Evolutionary conservation across 2,888 invertebrate genomes (phyloP).

Genomic region (Pegoplata infirma): DNA sequence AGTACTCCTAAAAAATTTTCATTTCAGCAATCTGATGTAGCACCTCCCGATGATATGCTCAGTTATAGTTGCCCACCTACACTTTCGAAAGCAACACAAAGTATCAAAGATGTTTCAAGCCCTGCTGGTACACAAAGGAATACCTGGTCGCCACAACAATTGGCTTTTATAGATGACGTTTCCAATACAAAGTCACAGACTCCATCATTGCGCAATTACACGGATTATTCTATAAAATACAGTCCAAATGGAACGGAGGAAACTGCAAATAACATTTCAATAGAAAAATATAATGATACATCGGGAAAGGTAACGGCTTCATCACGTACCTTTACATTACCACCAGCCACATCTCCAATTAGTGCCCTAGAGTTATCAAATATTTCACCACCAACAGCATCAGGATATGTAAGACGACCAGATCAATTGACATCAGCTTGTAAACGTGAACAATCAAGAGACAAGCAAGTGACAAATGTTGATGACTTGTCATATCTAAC

Average conservation of each 20-base stretch:
- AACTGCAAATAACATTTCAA: constrained; percentile 56
- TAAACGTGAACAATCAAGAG: too few species aligned
- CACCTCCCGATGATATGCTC: too few species aligned
- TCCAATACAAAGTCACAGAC: not conserved
- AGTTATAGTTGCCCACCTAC: too few species aligned
- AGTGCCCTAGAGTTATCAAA: not conserved
- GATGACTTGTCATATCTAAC: too few species aligned
- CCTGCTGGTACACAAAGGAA: not conserved
- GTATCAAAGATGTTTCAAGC: not conserved
- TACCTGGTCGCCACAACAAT: constrained; percentile 15
- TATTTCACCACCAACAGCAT: not conserved
- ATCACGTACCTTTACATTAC: constrained; percentile 55
- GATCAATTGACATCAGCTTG: not conserved
- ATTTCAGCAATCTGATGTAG: too few species aligned
- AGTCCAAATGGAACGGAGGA: constrained; percentile 47
- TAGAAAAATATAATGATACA: constrained; percentile 48
- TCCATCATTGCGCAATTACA: constrained; percentile 61
- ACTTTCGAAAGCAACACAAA: too few species aligned
- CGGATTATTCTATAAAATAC: constrained; percentile 59
- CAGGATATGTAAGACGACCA: not conserved
- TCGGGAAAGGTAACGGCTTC: constrained; percentile 59
- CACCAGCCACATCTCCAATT: constrained; percentile 27
- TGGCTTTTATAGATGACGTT: constrained; percentile 8
- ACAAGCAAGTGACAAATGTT: too few species aligned
- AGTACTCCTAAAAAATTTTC: too few species aligned